phyloP scores from a whole-genome alignment of 2,113 vertebrate species.

The Brienomyrus brachyistius region DNA sequence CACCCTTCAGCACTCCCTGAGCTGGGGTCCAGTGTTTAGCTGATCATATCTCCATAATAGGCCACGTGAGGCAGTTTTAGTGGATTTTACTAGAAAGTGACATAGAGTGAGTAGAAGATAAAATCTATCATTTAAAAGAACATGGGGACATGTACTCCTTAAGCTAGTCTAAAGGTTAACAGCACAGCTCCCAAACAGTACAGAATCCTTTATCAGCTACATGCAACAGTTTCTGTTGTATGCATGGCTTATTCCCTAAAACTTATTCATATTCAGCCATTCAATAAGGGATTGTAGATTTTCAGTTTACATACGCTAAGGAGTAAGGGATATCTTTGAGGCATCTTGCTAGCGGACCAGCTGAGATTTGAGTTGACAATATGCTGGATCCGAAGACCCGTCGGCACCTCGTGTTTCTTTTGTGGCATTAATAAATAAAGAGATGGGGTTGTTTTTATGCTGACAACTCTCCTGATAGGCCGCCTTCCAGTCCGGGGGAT shows the following conservation, averaged over 20 bases:
- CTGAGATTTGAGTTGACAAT: neutral
- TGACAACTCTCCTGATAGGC: neutral
- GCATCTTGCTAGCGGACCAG: neutral
- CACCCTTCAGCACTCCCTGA: neutral
- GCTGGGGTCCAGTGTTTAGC: neutral
- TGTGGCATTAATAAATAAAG: conserved; percentile 4
- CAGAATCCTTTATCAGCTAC: neutral
- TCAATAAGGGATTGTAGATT: neutral
- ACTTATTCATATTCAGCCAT: neutral
- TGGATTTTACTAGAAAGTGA: neutral
- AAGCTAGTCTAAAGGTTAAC: neutral
- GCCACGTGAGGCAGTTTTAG: neutral
- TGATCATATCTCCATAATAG: neutral
- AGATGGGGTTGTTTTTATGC: neutral
- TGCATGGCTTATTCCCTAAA: neutral
- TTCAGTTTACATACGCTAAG: neutral
- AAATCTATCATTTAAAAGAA: neutral
- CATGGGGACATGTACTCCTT: neutral
- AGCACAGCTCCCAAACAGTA: neutral
- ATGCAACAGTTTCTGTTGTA: neutral
- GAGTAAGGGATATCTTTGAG: neutral
- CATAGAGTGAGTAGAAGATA: neutral
- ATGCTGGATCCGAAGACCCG: neutral
- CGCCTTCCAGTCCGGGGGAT: neutral
- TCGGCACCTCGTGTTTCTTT: neutral